Evolutionary conservation across 2,797 vertebrate species (phyloP), one percentile per base, ranked within the genome.

Genomic region (Lithobates pipiens): DNA sequence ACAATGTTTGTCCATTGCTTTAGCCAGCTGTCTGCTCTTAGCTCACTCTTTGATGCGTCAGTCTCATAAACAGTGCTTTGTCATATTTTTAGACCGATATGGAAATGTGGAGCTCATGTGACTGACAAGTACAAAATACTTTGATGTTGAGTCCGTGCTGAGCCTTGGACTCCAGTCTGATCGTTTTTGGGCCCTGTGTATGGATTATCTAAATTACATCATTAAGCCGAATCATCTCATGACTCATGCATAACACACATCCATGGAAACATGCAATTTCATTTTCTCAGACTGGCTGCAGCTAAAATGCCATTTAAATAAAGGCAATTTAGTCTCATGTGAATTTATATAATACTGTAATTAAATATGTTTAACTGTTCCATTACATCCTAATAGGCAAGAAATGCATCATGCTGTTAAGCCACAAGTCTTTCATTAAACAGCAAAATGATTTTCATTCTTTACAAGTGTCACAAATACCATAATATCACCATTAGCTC

Each of bases 361-460:
- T 80, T 80, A 80, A 80, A 80, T 80, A 80, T 71, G 78, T 80
- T 57, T 80, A 57, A 80, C 67, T 72, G 44, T 80, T 80, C 68
- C 46, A 80, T 80, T 80, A 72, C 68, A 71, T 61, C 32, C 29
- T 80, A 80, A 80, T 80, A 44, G 67, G 67, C 46, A 70, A n/a
- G 68, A 69, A 23, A 71, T 71, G 67, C 11, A 70, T 69, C 78
- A 34, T 80, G 78, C 78, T 80, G 78, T 72, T 71, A 80, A 72
- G 54, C 70, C 42, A 34, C 67, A 46, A 57, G 44, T n/a, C 50
- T 80, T 80, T 80, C 68, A 71, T 80, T 71, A 80, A 57, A 34
- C 46, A 32, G 67, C 23, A n/a, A 34, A 16, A 39, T 72, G 78
- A 80, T 68, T 80, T 54, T 32, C 67, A 80, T 80, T 72, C 67